Percentiles rank a stretch among this genome's conserved stretches.
Conservation (phyloP, 2,888 invertebrate species). For the Pheosia gnoma region DNA sequence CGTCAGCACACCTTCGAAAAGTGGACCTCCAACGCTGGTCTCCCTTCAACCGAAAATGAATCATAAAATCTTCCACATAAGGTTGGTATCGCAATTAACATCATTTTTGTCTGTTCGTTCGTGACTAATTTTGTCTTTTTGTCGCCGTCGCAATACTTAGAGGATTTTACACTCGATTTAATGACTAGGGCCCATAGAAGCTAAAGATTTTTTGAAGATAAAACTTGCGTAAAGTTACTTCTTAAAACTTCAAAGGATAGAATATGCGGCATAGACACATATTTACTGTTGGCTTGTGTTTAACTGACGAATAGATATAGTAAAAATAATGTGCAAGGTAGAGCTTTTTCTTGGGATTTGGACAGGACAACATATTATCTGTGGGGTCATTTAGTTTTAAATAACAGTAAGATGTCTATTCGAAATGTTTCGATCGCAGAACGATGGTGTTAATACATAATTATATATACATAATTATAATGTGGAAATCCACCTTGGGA, state of each 20-base stretch:
- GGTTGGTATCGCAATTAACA: conserved; percentile 9
- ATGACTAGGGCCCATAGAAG: neutral
- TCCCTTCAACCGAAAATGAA: neutral
- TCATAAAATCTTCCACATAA: accelerated
- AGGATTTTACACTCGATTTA: conserved; percentile 23
- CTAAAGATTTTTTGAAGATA: neutral
- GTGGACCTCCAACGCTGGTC: conserved; percentile 11
- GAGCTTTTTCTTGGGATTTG: too few species aligned
- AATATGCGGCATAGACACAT: too few species aligned
- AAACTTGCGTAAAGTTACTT: conserved; percentile 1
- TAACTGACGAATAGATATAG: too few species aligned
- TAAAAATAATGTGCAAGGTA: too few species aligned
- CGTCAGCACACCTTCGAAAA: conserved; percentile 21
- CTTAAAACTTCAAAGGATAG: neutral
- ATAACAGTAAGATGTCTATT: too few species aligned
- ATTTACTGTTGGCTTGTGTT: too few species aligned
- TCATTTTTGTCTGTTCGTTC: conserved; percentile 13
- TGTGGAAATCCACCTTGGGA: too few species aligned
- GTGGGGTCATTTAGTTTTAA: too few species aligned
- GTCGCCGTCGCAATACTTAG: conserved; percentile 22
- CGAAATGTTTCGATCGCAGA: too few species aligned
- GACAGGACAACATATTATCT: too few species aligned
- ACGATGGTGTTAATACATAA: too few species aligned
- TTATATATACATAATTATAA: too few species aligned
- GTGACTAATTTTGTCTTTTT: conserved; percentile 22